Percentiles rank a stretch among this genome's conserved stretches.
Conservation (phyloP, 2,888 invertebrate genomes). For the Plutella xylostella region DNA sequence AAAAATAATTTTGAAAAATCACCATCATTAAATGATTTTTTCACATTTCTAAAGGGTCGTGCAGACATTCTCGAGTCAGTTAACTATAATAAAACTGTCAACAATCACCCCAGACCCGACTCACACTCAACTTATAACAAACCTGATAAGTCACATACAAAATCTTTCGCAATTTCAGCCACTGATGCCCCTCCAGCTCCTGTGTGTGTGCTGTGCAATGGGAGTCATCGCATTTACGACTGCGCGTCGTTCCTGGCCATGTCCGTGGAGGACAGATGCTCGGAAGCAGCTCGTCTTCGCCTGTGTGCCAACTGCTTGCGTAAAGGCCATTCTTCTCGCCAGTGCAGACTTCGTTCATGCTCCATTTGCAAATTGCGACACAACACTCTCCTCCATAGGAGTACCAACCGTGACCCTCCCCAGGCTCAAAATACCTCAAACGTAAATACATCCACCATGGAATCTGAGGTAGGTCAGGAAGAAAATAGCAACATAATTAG, state of each 20-base stretch:
- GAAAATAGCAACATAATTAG: not conserved
- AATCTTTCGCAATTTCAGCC: too few relatives aligned
- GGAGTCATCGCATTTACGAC: constrained; percentile 9
- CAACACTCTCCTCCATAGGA: not conserved
- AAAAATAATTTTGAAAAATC: constrained; percentile 5
- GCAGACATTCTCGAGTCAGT: constrained; percentile 12
- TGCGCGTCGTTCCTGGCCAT: constrained; percentile 9
- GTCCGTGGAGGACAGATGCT: constrained; percentile 3
- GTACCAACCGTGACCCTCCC: too few relatives aligned
- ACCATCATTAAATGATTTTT: constrained; percentile 6
- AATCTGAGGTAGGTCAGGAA: too few relatives aligned
- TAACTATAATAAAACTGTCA: too few relatives aligned
- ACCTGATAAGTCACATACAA: too few relatives aligned
- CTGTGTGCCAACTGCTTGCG: constrained; percentile 7
- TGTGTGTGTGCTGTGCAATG: too few relatives aligned
- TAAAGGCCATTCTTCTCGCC: not conserved
- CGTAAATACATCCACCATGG: too few relatives aligned
- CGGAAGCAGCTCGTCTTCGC: constrained; percentile 1
- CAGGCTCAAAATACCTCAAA: too few relatives aligned
- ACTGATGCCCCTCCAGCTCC: too few relatives aligned
- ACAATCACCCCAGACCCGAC: too few relatives aligned
- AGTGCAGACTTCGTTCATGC: not conserved
- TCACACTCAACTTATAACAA: too few relatives aligned
- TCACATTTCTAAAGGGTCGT: constrained; percentile 8
- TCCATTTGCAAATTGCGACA: not conserved